Base-by-base conservation (phyloP, 2,888 invertebrate genomes). In the Torymus texanus region DNA sequence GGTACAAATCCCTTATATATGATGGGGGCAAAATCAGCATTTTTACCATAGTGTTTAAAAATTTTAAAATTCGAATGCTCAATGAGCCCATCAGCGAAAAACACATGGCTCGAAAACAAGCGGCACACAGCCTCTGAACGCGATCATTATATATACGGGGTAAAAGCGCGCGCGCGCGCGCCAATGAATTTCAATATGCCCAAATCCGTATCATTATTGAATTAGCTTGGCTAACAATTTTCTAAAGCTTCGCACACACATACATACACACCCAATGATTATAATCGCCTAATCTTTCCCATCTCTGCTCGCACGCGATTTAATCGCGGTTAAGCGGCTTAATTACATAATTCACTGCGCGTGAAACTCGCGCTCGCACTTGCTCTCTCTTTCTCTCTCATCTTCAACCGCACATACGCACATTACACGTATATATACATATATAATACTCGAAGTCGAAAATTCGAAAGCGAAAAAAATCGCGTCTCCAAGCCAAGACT, bases 341-440 rank as follows among this genome's bases (percentile, higher is more conserved):
- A 75, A 79, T 79, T 79, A 79, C 29, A 79, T 71, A 79, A 79
- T 79, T 75, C 71, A 70, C 13, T 14, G 63, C 63, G 78, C 68
- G 78, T 78, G 56, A 74, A 76, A 74, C 62, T 18, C 41, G 53
- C 65, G 18, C 65, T 24, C 56, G 59, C 67, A 21, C 29, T 3
- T 58, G 41, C 65, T 21, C 65, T 41, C 8, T 41, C 41, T 41
- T 8, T 41, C 41, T 41, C 8, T 41, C 8, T 8, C 41, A 41
- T 41, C 41, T 41, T 41, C 41, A 41, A 41, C 41, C 41, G 8
- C 41, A 41, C 8, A 41, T 41, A 41, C 41, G 41, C 41, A 41
- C 8, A 21, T 2, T 21, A n/a, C n/a, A n/a, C n/a, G n/a, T n/a
- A n/a, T n/a, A 29, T 29, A 29, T 29, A 24, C 41, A 41, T 41